These are phyloP conservation scores for Cryptoblepharus egeriae DNA, from an alignment of 2,797 vertebrate species.

Conservation along the genomic window DNA sequence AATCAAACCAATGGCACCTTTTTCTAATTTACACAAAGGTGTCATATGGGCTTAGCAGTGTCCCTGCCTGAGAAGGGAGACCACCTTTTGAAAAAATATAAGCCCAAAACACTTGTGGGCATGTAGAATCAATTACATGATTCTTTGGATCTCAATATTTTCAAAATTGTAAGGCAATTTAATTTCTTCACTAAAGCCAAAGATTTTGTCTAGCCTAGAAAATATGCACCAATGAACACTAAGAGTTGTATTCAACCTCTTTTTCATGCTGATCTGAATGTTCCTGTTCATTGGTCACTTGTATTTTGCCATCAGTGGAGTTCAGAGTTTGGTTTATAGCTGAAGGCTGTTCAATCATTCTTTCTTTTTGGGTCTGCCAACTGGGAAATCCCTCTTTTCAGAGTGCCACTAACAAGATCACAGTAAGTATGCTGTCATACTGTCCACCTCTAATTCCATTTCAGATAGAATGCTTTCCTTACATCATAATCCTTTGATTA, in stretches of 20 bases:
- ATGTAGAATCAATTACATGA: background rate
- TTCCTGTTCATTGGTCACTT: conserved; percentile 49
- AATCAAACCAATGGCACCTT: too few species aligned
- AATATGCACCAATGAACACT: background rate
- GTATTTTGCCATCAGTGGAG: conserved; percentile 16
- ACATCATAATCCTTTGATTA: background rate
- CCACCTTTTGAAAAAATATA: background rate
- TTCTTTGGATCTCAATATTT: background rate
- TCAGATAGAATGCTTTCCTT: background rate
- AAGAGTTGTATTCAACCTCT: conserved; percentile 11
- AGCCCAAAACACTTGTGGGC: background rate
- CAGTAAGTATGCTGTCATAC: conserved; percentile 53
- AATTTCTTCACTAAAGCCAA: background rate
- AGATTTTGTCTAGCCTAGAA: background rate
- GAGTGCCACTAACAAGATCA: background rate
- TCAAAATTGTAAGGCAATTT: background rate
- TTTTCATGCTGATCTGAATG: conserved; percentile 2
- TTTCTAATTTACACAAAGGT: too few species aligned
- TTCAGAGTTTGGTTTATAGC: conserved; percentile 1
- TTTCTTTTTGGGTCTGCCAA: conserved; percentile 29
- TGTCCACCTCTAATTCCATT: background rate
- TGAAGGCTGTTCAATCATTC: conserved; percentile 29
- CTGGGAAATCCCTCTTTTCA: conserved; percentile 37
- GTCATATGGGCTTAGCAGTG: too few species aligned
- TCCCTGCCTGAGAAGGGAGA: too few species aligned